Evolutionary conservation across 2,113 vertebrate genomes (phyloP), one percentile per base, ranked within the genome.

Genomic region (Delphinapterus leucas): DNA sequence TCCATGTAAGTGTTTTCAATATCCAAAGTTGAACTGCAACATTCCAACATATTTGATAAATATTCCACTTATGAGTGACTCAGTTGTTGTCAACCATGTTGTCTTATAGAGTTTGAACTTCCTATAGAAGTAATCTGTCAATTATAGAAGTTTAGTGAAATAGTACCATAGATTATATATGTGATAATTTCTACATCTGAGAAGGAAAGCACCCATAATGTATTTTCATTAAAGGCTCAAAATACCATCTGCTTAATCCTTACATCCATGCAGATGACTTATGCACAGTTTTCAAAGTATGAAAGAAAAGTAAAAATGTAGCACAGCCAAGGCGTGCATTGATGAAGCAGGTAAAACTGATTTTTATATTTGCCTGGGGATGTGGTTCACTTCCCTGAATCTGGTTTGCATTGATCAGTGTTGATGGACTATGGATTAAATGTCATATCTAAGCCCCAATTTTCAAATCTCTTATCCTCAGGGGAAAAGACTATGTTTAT

Each of bases 201-300:
- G n/a, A 28, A 88, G 23, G 71, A 94, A 94, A 81, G 47, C 41
- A 94, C 90, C 36, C 76, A 88, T 93, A 85, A 96, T 93, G n/a
- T 41, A 86, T 88, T 96, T 95, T 95, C 88, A 95, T 94, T 94
- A 94, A 88, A 94, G 1, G 12, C 55, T 88, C n/a, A 86, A 41
- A 89, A 92, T 26, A 73, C 83, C 44, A 61, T 93, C 90, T 92
- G 71, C 55, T 94, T 91, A 94, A 96, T 82, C 47, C 21, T 90
- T 77, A 85, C 71, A 89, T 74, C 73, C 41, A 70, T 88, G 76
- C 28, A 81, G 36, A 77, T 96, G 73, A 97, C 47, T 94, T 70
- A 79, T 63, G 63, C 88, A 4, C 33, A 65, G n/a, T 91, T 97
- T 94, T 94, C 61, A 93, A 81, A 73, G n/a, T 85, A 92, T n/a